Percentiles rank a stretch among this genome's conserved stretches.
These are phyloP conservation scores for Sphyrna mokarran DNA, from an alignment of 2,113 vertebrate genomes.

Conservation along the genomic window DNA sequence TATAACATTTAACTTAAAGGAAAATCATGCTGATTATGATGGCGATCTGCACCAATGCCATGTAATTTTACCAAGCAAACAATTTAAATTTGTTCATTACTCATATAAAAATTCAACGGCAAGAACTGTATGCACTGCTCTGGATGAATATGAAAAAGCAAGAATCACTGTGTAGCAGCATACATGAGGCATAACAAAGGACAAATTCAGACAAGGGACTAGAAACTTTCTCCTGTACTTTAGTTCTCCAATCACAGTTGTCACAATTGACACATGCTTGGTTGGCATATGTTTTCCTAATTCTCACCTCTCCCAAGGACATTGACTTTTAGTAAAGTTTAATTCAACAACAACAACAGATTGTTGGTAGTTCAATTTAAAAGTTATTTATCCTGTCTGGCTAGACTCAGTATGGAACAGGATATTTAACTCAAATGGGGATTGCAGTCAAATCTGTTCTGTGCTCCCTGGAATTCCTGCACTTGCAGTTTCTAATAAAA, in stretches of 20 bases:
- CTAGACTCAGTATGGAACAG: background rate
- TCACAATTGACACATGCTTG: background rate
- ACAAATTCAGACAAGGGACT: background rate
- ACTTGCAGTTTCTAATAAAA: background rate
- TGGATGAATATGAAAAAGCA: background rate
- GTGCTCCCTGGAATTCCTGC: background rate
- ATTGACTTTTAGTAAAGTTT: background rate
- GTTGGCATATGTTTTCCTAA: background rate
- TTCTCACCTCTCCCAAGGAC: background rate
- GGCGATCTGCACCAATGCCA: background rate
- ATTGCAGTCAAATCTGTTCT: background rate
- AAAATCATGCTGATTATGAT: background rate
- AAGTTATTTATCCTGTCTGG: background rate
- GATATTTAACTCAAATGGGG: background rate
- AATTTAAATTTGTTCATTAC: background rate
- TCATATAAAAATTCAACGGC: background rate
- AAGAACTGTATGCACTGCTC: background rate
- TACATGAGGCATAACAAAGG: background rate
- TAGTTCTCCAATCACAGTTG: background rate
- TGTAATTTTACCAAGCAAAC: background rate
- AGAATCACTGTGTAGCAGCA: background rate
- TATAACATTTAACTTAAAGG: background rate
- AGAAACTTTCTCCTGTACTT: background rate
- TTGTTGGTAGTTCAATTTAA: background rate
- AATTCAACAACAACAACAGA: background rate